phyloP scores from a whole-genome alignment of 2,888 invertebrate genomes.

The Temnothorax rugatulus region DNA sequence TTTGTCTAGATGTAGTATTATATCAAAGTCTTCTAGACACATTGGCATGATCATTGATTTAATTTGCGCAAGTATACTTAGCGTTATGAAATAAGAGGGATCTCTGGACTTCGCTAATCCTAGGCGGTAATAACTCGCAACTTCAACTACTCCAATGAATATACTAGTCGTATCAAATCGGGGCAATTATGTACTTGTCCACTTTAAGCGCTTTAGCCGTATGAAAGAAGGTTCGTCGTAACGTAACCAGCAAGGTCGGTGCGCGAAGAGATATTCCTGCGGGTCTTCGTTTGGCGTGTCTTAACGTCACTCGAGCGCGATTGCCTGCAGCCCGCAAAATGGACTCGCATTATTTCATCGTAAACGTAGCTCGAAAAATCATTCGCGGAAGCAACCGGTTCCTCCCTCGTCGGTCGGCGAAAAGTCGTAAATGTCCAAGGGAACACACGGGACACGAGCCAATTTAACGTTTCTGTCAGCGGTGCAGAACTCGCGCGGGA shows the following conservation, averaged over 20 bases:
- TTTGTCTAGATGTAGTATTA: not conserved
- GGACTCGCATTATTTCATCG: slow-evolving; percentile 69
- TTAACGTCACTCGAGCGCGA: slow-evolving; percentile 36
- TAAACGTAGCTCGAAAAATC: slow-evolving; percentile 63
- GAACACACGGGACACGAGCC: slow-evolving; percentile 55
- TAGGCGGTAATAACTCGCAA: not conserved
- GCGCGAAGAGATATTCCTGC: not conserved
- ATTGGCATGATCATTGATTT: not conserved
- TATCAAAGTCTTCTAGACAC: not conserved
- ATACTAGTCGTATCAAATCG: slow-evolving; percentile 14
- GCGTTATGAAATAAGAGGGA: not conserved
- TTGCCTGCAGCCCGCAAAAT: slow-evolving; percentile 57
- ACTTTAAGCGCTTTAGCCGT: not conserved
- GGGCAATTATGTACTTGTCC: slow-evolving; percentile 26
- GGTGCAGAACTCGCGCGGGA: slow-evolving; percentile 51
- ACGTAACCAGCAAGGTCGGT: not conserved
- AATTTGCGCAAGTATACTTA: not conserved
- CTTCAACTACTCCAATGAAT: not conserved
- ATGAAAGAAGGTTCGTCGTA: slow-evolving; percentile 9
- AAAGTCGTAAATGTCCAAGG: slow-evolving; percentile 67
- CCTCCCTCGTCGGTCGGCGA: slow-evolving; percentile 17
- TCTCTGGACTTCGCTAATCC: not conserved
- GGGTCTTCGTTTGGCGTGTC: slow-evolving; percentile 12
- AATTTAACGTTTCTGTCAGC: slow-evolving; percentile 70
- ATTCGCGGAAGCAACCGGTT: slow-evolving; percentile 71